These are phyloP conservation scores for Unio delphinus DNA, from an alignment of 2,888 invertebrate species.

Conservation along the genomic window DNA sequence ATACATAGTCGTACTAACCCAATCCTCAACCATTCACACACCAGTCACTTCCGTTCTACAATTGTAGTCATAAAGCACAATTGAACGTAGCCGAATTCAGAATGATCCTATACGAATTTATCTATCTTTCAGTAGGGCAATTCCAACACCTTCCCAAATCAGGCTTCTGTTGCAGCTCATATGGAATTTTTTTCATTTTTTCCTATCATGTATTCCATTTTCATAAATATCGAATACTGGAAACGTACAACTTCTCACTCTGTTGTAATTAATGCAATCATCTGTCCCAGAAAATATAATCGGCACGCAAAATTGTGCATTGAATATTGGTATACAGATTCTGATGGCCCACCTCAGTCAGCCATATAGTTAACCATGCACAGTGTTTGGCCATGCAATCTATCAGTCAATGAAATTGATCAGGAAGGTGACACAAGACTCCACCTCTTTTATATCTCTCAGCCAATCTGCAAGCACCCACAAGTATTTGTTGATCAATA, in stretches of 20 bases:
- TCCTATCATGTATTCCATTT: background rate
- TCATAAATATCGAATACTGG: constrained; percentile 7
- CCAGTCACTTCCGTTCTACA: constrained; percentile 3
- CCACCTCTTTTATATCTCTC: constrained; percentile 20
- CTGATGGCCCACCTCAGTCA: constrained; percentile 30
- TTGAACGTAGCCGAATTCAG: no score
- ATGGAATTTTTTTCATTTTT: no score
- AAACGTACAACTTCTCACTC: constrained; percentile 37
- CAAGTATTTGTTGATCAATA: constrained; percentile 4
- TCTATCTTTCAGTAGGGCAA: no score
- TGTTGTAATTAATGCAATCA: constrained; percentile 40
- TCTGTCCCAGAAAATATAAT: constrained; percentile 30
- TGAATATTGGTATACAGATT: constrained; percentile 28
- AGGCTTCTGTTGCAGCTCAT: no score
- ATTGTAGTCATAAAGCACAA: constrained; percentile 16
- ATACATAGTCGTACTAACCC: constrained; percentile 82
- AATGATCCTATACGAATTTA: no score
- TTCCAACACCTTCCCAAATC: no score
- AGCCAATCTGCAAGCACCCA: constrained; percentile 7
- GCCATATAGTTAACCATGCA: constrained; percentile 39
- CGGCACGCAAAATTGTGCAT: constrained; percentile 40
- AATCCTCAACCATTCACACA: constrained; percentile 58
- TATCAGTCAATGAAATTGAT: constrained; percentile 31
- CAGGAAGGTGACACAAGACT: constrained; percentile 27
- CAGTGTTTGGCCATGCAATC: constrained; percentile 35